phyloP scores from a whole-genome alignment of 1,140 invertebrate species.

The Diachasmimorpha longicaudata region DNA sequence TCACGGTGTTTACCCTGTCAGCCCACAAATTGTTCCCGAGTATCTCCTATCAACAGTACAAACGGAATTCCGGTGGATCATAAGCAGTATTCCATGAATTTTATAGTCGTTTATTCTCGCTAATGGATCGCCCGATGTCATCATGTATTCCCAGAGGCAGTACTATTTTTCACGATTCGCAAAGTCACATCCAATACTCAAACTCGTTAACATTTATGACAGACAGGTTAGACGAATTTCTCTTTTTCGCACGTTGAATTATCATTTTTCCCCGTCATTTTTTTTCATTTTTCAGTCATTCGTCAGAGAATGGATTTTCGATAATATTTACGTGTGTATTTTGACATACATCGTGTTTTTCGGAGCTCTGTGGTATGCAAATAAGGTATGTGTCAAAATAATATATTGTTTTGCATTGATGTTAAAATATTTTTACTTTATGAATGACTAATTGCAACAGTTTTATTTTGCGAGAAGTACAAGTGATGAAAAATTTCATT shows the following conservation, averaged over 20 bases:
- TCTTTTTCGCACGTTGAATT: neutral
- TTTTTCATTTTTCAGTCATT: constrained; percentile 43
- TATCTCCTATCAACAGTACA: constrained; percentile 9
- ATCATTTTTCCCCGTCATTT: neutral
- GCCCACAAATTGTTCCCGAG: constrained; percentile 15
- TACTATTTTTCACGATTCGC: constrained; percentile 36
- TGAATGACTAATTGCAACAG: neutral
- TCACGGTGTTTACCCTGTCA: constrained; percentile 21
- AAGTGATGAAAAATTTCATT: too few species aligned
- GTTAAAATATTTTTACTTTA: neutral
- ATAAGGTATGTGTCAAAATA: constrained; percentile 43
- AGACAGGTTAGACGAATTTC: constrained; percentile 37
- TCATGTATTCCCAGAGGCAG: constrained; percentile 43
- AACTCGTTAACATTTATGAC: constrained; percentile 46
- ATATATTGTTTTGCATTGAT: neutral
- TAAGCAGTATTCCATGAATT: constrained; percentile 23
- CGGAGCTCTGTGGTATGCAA: constrained; percentile 48
- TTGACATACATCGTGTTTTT: constrained; percentile 53
- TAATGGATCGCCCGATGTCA: constrained; percentile 33
- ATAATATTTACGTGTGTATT: constrained; percentile 49
- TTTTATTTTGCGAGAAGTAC: too few species aligned
- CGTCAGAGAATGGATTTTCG: constrained; percentile 50
- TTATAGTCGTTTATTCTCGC: constrained; percentile 22
- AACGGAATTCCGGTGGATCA: constrained; percentile 22
- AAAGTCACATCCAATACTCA: constrained; percentile 42